Base-by-base conservation (phyloP, 1,140 invertebrate genomes). In the Pachyrhynchus sulphureomaculatus region DNA sequence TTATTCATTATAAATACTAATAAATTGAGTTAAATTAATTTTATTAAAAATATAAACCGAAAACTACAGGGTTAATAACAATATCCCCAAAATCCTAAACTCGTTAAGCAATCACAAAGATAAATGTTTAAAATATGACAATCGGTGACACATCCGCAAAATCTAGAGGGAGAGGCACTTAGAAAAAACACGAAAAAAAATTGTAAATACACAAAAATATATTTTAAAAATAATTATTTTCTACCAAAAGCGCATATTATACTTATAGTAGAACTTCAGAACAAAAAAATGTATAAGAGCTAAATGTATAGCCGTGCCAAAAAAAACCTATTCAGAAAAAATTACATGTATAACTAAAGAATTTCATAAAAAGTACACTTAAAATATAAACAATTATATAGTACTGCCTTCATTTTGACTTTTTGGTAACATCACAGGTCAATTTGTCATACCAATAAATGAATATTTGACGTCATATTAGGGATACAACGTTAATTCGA, bases 151-250 rank as follows among this genome's bases (percentile, higher is more conserved):
- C 60, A 60, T 58, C 64, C 64, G 69, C 68, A 48, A 68, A 67
- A 57, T 66, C 70, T 72, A 70, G 70, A 68, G 70, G 71, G 71
- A 67, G 71, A 73, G 71, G 71, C 71, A 72, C 68, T 66, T 61
- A 44, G 57, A 52, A 47, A 53, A 17, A 61, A 56, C 48, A 61
- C 68, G 34, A 44, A 29, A 60, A 56, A 58, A 39, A 41, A 54
- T 39, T 65, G 66, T 72, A 72, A 39, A 71, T 69, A 71, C 64
- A 72, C 64, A 63, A 71, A 66, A 53, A 55, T 54, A 62, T 69
- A 67, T 67, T 67, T 65, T 69, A 65, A 62, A n/a, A 45, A 65
- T 49, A 55, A 54, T 54, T 58, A 49, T 54, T 52, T 36, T 52
- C 32, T 55, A 55, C 24, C 2, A 33, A 55, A 12, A 6, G 8